Evolutionary conservation across 2,113 vertebrate genomes (phyloP), one percentile per base, ranked within the genome.

Genomic region (Centrocercus urophasianus): DNA sequence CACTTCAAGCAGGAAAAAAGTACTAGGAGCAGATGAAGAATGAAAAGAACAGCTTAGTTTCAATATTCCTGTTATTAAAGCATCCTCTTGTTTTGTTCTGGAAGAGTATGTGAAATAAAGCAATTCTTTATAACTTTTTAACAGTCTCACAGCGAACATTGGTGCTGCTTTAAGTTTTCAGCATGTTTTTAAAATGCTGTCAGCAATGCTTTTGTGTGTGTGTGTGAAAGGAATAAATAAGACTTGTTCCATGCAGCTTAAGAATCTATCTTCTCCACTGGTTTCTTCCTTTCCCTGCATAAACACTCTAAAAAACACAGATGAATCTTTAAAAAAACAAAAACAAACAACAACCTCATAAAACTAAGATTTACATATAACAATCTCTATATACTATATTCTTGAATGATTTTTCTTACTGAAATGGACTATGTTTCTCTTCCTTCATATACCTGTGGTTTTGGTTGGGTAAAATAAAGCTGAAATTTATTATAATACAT

Each of bases 61-160:
- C 93, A 96, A 67, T 86, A 83, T 94, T 89, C 95, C 84, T 20
- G 16, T 38, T 30, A 66, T 74, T 75, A 83, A 95, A 93, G 32
- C 21, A 64, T 40, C 4, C 10, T 40, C n/a, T 10, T 25, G 2
- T 18, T 88, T 89, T 66, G 3, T 59, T 61, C 30, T 63, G 16
- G 45, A n/a, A 24, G 45, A 42, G 12, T 40, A 59, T 24, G 57
- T 36, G 54, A 75, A 84, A 72, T 21, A 22, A 7, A 77, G 22
- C 11, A 90, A 8, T 10, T 83, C 20, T 74, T 4, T 9, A 40
- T 78, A 73, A 11, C 57, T 84, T 40, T 43, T 2, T 64, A 59
- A 56, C 3, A 70, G 12, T 27, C 40, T 82, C 22, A 45, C 6
- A 15, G 17, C 6, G 67, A 19, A 81, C 15, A 67, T 3, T 48